Base-by-base conservation (phyloP, 2,113 vertebrate species). In the Hipposideros armiger region DNA sequence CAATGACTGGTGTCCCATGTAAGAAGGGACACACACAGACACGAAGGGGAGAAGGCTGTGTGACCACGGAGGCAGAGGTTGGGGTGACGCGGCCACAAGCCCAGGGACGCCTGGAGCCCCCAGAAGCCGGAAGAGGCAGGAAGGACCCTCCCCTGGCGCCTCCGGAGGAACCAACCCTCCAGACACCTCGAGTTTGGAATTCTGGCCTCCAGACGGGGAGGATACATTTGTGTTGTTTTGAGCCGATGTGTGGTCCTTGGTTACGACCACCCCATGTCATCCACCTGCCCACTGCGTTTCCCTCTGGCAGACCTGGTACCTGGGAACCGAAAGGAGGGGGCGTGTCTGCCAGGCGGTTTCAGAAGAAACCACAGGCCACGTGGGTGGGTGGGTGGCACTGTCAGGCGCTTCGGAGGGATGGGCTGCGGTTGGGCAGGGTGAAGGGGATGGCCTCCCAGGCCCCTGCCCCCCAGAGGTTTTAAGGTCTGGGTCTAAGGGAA, bases 191-290 rank as follows among this genome's bases (percentile, higher is more conserved):
- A 17, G 2, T 87, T 7, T 14, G 45, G 52, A 54, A 10, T 58
- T 62, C 73, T 3, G 28, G 54, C 30, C 74, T 52, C 56, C 7
- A 30, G 52, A 10, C 4, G 0, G 0, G 0, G 62, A 58, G 28
- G 8, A 3, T 3, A 16, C 0, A 5, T 7, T 2, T 42, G 22
- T 56, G 30, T 8, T 5, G 19, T 2, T 54, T 26, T 36, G 0
- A 13, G 42, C 45, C 4, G 1, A 24, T 0, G 2, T 2, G 30
- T 28, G 82, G 14, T 32, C 6, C 2, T 66, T 42, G 2, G 42
- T 32, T 11, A 15, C 1, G 1, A 60, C 36, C 1, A 28, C n/a
- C 62, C 24, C 20, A 26, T n/a, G 47, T 1, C 5, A 0, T 3
- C 4, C 67, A 10, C 22, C 28, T 6, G 1, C 11, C 15, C 50